Conservation (phyloP, 2,888 invertebrate species). For the Apamea sordens region DNA sequence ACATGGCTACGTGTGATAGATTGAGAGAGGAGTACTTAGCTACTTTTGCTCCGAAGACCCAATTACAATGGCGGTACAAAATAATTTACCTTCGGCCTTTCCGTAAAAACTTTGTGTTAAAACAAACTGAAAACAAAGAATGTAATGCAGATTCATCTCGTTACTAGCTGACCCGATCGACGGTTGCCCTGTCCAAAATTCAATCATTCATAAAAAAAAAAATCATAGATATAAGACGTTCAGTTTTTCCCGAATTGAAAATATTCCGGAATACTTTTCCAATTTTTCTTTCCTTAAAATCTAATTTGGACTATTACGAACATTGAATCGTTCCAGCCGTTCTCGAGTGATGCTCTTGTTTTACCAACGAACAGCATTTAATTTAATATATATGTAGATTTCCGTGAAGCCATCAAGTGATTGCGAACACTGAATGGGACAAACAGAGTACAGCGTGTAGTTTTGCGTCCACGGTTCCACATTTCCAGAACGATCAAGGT, state of each 20-base stretch:
- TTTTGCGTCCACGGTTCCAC: conserved; percentile 9
- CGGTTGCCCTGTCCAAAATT: neutral
- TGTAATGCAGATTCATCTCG: neutral
- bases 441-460: neutral
- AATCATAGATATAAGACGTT: too few species aligned
- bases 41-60: neutral
- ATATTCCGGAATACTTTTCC: too few species aligned
- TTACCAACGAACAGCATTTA: too few species aligned
- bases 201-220: neutral
- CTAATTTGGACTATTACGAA: too few species aligned
- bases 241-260: too few species aligned
- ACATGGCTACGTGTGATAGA: conserved; percentile 5
- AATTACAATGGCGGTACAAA: neutral
- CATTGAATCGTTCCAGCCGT: too few species aligned
- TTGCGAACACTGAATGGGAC: conserved; percentile 21
- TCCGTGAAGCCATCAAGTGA: too few species aligned
- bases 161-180: neutral
- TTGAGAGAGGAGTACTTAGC: neutral
- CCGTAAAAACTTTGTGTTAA: neutral
- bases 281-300: too few species aligned
- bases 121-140: neutral
- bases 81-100: neutral
- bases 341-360: too few species aligned
- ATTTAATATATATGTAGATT: too few species aligned
- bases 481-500: conserved; percentile 29